Evolutionary conservation across 2,113 vertebrate species (phyloP), one percentile per base, ranked within the genome.

Genomic region (Sylvia atricapilla): DNA sequence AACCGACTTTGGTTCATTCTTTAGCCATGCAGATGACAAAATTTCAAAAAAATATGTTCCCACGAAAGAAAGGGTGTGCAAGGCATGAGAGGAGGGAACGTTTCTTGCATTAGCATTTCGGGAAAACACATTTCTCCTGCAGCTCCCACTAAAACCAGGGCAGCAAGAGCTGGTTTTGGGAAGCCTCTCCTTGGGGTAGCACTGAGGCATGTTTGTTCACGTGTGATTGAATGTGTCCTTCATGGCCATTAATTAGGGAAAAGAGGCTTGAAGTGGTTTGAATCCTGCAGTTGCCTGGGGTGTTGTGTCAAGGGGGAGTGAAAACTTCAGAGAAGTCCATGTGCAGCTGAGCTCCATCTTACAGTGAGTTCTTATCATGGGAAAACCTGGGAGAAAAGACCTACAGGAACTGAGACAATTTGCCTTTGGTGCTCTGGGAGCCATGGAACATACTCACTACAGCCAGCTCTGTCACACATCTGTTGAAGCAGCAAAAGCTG

Each of bases 381-480:
- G 17, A 77, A 87, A 73, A 70, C 6, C 11, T 49, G 28, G 17
- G 28, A 87, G n/a, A 53, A 88, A 73, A 73, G 0, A 1, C 8
- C 15, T 14, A 12, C 11, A 60, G 30, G 28, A 52, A 6, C 19
- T 7, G n/a, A 39, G 15, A 50, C 13, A 21, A 63, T 33, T 49
- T 20, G 53, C 16, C 30, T 49, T 58, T 73, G n/a, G 23, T 63
- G 14, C n/a, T 55, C 39, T 8, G 35, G 55, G 75, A 49, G 28
- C 13, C 27, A 5, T 3, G 2, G 46, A 46, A 30, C 11, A 30
- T 1, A 14, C 59, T 28, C 43, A 16, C 23, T 8, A 16, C 41
- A 52, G 44, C 21, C 64, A 59, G 13, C 46, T 83, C 20, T 68
- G 60, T 21, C 7, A 10, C 1, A 6, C 0, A 0, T 3, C 24